These are phyloP conservation scores for Petrolisthes cinctipes DNA, from an alignment of 2,888 invertebrate species.

Conservation along the genomic window DNA sequence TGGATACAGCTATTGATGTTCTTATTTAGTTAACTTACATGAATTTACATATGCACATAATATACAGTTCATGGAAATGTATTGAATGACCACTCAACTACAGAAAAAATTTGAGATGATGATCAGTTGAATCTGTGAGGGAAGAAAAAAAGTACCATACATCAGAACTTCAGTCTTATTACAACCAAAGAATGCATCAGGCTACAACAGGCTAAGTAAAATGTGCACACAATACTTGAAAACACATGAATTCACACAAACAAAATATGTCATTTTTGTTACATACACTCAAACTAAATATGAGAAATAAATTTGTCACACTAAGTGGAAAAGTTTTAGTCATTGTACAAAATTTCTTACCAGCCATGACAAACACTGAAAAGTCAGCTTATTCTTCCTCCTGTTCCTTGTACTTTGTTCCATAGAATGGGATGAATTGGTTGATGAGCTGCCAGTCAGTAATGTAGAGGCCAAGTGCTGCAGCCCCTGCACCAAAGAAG, in stretches of 20 bases:
- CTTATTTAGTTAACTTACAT: not conserved
- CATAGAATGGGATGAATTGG: conserved; percentile 82
- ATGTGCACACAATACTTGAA: no score
- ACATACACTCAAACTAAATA: no score
- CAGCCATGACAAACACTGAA: no score
- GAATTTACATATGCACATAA: not conserved
- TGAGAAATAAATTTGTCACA: no score
- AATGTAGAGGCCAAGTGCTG: conserved; percentile 77
- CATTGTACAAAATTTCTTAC: no score
- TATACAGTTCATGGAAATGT: not conserved
- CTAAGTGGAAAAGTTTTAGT: no score
- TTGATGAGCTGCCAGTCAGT: conserved; percentile 85
- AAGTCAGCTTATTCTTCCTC: conserved; percentile 66
- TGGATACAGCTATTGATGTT: no score
- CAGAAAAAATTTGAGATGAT: not conserved
- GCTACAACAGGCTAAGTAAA: no score
- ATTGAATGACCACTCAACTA: not conserved
- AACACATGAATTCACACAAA: no score
- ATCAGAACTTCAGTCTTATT: no score
- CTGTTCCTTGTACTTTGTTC: conserved; percentile 77
- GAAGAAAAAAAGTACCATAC: not conserved
- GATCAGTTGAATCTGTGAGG: not conserved
- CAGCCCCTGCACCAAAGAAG: conserved; percentile 77
- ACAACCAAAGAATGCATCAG: no score
- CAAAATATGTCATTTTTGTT: no score